Base-by-base conservation (phyloP, 92 coral and sea anemone genomes). In the Phenganax subtilis region DNA sequence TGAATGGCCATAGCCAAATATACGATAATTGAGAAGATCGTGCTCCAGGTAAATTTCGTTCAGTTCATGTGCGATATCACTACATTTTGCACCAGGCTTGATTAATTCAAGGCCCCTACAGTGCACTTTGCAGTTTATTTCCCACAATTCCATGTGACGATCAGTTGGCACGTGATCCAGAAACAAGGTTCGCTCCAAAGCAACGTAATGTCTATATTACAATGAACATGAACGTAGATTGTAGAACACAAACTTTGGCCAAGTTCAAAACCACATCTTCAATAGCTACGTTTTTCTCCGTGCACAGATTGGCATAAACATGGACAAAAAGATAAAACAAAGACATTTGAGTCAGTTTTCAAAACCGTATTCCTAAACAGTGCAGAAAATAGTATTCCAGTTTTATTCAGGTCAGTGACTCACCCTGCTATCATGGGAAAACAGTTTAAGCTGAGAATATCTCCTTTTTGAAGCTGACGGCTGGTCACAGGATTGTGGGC, bases 341-440 rank as follows among this genome's bases (percentile, higher is more conserved):
- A 37, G 47, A 5, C 3, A 1, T 37, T 37, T 37, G 47, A 37
- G 47, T 2, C 3, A 37, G 5, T 37, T 37, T 5, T 37, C 47
- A 37, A 1, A 37, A 37, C 47, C 47, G 47, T 37, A 37, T 37
- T 37, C 47, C 47, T 37, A 1, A 2, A 37, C 47, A 2, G 47
- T 37, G 47, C 47, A 37, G 47, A 37, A 37, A 37, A 5, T 37
- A 37, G 47, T 37, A 37, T 37, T 37, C 47, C 47, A 37, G 47
- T 37, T 37, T 37, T 37, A 37, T 37, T 3, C 2, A 51, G 47
- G 8, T 28, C 15, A 11, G 8, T 28, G 14, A 85, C 97, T 70
- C 75, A 93, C 97, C 97, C 97, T 10, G 91, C 88, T 69, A 93
- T 83, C 90, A 93, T 93, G 9, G 97, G 86, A 75, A 93, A 93